These are phyloP conservation scores for Tragelaphus scriptus DNA, from an alignment of 2,113 vertebrate genomes.

Conservation along the genomic window DNA sequence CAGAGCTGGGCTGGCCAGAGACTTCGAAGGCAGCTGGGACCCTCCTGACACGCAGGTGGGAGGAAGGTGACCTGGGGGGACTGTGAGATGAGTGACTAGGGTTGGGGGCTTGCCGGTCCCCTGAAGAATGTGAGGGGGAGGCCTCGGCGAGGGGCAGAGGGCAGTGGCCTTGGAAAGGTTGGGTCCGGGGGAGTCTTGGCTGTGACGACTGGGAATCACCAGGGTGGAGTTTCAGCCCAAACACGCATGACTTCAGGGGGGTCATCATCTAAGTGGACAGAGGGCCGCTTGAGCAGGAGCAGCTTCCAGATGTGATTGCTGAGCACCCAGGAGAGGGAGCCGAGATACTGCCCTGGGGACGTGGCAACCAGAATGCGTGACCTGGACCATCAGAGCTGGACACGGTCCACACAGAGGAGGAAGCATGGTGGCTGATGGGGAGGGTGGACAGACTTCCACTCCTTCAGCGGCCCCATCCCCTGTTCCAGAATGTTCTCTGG, in stretches of 20 bases:
- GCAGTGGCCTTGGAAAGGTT: too few relatives aligned
- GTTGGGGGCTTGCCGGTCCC: accelerated
- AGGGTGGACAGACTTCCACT: neutral
- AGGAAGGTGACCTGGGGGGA: neutral
- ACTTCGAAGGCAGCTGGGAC: neutral
- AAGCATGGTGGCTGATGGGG: accelerated
- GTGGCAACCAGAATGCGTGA: too few relatives aligned
- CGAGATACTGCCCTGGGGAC: neutral
- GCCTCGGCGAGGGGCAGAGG: accelerated
- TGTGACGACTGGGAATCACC: accelerated
- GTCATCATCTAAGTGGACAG: neutral
- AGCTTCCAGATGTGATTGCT: too few relatives aligned
- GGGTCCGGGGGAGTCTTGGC: neutral
- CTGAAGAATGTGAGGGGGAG: too few relatives aligned
- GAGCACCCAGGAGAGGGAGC: too few relatives aligned
- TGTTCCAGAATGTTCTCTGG: neutral
- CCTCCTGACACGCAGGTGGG: accelerated
- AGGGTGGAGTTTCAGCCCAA: too few relatives aligned
- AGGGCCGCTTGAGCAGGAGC: accelerated
- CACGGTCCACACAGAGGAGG: accelerated
- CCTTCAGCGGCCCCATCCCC: neutral
- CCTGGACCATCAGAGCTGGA: neutral
- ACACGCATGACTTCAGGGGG: accelerated
- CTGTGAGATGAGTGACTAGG: neutral
- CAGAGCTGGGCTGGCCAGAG: neutral